These are phyloP conservation scores for Pachyramphus minor DNA, from an alignment of 2,113 vertebrate genomes.

Conservation along the genomic window DNA sequence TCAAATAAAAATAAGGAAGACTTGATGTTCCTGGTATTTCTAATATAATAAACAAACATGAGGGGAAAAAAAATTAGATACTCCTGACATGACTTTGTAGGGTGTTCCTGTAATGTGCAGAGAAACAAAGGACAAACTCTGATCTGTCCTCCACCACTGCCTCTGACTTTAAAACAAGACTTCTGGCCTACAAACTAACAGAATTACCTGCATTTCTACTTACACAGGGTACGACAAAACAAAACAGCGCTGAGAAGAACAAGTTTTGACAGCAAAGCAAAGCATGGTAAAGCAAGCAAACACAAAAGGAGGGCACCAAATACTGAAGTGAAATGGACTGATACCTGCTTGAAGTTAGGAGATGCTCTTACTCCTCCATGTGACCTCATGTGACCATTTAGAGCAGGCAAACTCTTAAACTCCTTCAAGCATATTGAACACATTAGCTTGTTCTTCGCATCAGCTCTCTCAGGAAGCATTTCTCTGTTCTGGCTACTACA, in stretches of 20 bases:
- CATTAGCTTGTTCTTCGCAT: conserved; percentile 77
- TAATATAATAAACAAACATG: conserved; percentile 33
- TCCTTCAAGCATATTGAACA: conserved; percentile 87
- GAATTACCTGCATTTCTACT: not conserved
- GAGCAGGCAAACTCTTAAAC: conserved; percentile 87
- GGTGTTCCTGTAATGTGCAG: not conserved
- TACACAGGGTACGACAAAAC: not conserved
- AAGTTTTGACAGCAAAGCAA: conserved; percentile 36
- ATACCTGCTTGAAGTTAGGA: conserved; percentile 79
- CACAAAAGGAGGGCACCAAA: not conserved
- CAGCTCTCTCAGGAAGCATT: conserved; percentile 69
- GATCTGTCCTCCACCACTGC: not conserved
- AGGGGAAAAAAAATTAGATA: not conserved
- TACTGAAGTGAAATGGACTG: not conserved
- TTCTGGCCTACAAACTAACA: not conserved
- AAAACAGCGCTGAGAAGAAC: not conserved
- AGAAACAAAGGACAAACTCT: not conserved
- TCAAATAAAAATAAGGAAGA: conserved; percentile 36
- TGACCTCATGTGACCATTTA: conserved; percentile 90
- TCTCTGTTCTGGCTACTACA: conserved; percentile 70
- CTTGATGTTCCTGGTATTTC: conserved; percentile 36
- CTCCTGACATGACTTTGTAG: not conserved
- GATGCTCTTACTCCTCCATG: conserved; percentile 82
- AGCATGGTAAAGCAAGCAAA: conserved; percentile 75
- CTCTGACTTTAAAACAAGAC: not conserved